A percentile compares a stretch with the other conserved stretches of the same genome.
phyloP scores from a whole-genome alignment of 2,797 vertebrate genomes.

The Anabas testudineus region DNA sequence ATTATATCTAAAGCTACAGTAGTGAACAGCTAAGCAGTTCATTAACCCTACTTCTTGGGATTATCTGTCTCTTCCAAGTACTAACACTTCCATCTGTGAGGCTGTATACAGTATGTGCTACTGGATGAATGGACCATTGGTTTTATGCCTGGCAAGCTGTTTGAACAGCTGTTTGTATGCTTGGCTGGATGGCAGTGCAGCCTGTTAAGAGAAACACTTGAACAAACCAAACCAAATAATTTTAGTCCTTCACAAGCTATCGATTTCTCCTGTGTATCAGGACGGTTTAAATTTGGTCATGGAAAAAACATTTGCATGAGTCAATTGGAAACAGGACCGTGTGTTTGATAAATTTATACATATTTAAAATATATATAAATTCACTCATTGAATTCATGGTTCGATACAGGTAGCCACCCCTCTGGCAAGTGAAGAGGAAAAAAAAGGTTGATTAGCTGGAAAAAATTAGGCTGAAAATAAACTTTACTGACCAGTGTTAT shows the following conservation, averaged over 20 bases:
- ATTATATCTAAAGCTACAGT: too few relatives aligned
- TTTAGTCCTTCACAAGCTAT: slow-evolving; percentile 36
- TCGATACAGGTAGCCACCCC: too few relatives aligned
- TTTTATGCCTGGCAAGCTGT: slow-evolving; percentile 19
- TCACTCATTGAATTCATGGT: too few relatives aligned
- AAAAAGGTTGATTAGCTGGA: too few relatives aligned
- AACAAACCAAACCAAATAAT: too few relatives aligned
- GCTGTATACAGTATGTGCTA: background rate
- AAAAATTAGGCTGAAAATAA: too few relatives aligned
- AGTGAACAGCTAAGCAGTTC: slow-evolving; percentile 7
- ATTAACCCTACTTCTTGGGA: slow-evolving; percentile 7
- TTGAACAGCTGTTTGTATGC: slow-evolving; percentile 29
- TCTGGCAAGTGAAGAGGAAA: too few relatives aligned
- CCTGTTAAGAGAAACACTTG: too few relatives aligned
- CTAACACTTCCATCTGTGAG: slow-evolving; percentile 2
- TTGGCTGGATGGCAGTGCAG: slow-evolving; percentile 17
- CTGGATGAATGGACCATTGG: slow-evolving; percentile 24
- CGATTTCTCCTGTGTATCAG: slow-evolving; percentile 17
- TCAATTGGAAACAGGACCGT: background rate
- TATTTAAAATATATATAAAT: too few relatives aligned
- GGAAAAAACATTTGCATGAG: slow-evolving; percentile 4
- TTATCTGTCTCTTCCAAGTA: slow-evolving; percentile 12
- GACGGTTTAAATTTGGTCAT: slow-evolving; percentile 20
- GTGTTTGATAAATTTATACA: too few relatives aligned
- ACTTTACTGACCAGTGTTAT: too few relatives aligned